phyloP scores from a whole-genome alignment of 1,140 invertebrate species.

The Atopsyche davidsoni region DNA sequence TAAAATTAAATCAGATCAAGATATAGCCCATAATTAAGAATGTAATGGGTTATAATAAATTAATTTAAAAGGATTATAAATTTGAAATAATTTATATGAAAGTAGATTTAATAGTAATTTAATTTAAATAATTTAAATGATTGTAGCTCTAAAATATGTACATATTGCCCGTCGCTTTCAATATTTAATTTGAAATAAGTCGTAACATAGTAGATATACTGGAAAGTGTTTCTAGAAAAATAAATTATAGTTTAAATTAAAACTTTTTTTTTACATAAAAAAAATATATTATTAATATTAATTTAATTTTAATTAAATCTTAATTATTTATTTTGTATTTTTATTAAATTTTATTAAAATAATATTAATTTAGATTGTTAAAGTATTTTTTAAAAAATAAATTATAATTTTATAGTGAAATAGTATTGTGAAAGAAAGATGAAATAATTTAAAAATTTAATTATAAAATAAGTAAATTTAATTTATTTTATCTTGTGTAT shows the following conservation, averaged over 20 bases:
- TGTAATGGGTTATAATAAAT: slow-evolving; percentile 37
- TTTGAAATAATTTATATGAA: slow-evolving; percentile 32
- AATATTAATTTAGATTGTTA: no score
- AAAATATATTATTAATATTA: no score
- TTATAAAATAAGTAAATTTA: slow-evolving; percentile 45
- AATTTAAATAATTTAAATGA: slow-evolving; percentile 34
- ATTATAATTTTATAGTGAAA: no score
- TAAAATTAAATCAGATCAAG: slow-evolving; percentile 52
- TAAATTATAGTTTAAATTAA: no score
- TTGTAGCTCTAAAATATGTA: no score
- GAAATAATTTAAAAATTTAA: slow-evolving; percentile 29
- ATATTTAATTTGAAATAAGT: slow-evolving; percentile 50
- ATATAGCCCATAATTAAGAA: slow-evolving; percentile 49
- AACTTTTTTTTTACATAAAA: no score
- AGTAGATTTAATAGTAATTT: slow-evolving; percentile 39
- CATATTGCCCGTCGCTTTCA: slow-evolving; percentile 65
- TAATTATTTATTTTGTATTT: no score
- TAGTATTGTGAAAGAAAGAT: slow-evolving; percentile 40
- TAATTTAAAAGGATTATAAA: slow-evolving; percentile 34
- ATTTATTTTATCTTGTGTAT: slow-evolving; percentile 61
- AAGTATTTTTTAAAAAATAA: no score
- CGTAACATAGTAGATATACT: no score
- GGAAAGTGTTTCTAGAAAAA: no score
- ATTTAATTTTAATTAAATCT: no score
- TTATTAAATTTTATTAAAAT: no score